phyloP scores from a whole-genome alignment of 2,113 vertebrate genomes.

The Empidonax alnorum region DNA sequence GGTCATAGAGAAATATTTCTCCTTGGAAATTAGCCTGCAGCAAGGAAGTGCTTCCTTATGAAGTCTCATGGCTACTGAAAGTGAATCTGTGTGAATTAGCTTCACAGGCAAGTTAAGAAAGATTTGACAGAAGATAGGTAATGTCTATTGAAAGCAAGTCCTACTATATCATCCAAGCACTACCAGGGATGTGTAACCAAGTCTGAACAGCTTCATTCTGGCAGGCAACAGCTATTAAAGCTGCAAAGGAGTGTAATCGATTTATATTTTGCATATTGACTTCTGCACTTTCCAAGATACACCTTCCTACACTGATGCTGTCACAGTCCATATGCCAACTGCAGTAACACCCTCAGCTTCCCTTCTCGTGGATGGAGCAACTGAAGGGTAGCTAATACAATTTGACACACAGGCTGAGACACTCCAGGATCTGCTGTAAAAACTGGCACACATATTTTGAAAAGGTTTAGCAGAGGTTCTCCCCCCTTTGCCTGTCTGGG shows the following conservation, averaged over 20 bases:
- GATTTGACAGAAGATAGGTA: not conserved
- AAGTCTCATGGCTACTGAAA: not conserved
- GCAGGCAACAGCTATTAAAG: not conserved
- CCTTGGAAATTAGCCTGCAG: not conserved
- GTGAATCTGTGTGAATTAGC: not conserved
- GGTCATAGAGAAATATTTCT: not conserved
- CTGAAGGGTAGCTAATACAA: not conserved
- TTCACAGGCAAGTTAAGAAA: not conserved
- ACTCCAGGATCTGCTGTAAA: not conserved
- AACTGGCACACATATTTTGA: not conserved
- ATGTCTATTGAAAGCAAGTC: not conserved
- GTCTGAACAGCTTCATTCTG: not conserved
- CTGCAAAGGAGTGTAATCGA: not conserved
- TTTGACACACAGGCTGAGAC: not conserved
- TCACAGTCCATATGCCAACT: not conserved
- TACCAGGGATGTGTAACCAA: not conserved
- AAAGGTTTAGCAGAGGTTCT: constrained; percentile 20
- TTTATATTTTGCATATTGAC: constrained; percentile 35
- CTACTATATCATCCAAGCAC: not conserved
- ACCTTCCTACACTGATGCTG: not conserved
- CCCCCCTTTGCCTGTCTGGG: not conserved
- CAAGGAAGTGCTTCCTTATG: not conserved
- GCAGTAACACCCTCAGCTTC: not conserved
- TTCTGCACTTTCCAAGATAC: not conserved
- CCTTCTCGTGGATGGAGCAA: not conserved